phyloP scores from a whole-genome alignment of 2,113 vertebrate species.

The Eublepharis macularius region DNA sequence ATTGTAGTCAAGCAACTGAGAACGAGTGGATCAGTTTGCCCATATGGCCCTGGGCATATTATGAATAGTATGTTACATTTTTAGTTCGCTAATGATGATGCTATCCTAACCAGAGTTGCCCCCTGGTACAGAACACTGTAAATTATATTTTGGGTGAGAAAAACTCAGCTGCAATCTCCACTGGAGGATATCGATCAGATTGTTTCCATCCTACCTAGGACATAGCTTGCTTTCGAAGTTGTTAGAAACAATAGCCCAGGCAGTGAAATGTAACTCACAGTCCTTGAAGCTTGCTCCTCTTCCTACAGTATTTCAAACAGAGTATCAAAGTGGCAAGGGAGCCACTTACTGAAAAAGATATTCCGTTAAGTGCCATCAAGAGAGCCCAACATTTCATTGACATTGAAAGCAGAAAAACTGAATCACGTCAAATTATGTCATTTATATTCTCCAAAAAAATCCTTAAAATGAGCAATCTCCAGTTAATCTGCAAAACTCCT shows the following conservation, averaged over 20 bases:
- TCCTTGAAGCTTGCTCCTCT: slow-evolving; percentile 15
- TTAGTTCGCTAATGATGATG: not conserved
- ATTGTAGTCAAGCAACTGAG: not conserved
- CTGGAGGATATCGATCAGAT: not conserved
- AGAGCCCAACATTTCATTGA: slow-evolving; percentile 57
- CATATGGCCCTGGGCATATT: not conserved
- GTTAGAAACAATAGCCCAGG: slow-evolving; percentile 5
- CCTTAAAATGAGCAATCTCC: slow-evolving; percentile 32
- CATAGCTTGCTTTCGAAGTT: not conserved
- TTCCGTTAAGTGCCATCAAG: slow-evolving; percentile 61
- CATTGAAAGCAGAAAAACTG: slow-evolving; percentile 56
- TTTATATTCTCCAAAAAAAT: slow-evolving; percentile 44
- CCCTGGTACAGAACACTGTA: not conserved
- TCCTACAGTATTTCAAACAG: slow-evolving; percentile 35
- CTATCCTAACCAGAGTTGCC: too few relatives aligned
- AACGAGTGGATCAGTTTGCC: not conserved
- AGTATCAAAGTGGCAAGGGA: slow-evolving; percentile 37
- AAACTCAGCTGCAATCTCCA: not conserved
- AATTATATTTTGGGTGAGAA: not conserved
- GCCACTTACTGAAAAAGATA: slow-evolving; percentile 42
- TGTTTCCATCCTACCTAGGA: not conserved
- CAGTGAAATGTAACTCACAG: not conserved
- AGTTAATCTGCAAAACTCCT: slow-evolving; percentile 54
- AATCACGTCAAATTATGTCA: slow-evolving; percentile 35
- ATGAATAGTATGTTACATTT: not conserved